Percentiles rank a stretch among this genome's conserved stretches.
Evolutionary conservation across 1,140 invertebrate species (phyloP).

Genomic region (Papilio helenus): DNA sequence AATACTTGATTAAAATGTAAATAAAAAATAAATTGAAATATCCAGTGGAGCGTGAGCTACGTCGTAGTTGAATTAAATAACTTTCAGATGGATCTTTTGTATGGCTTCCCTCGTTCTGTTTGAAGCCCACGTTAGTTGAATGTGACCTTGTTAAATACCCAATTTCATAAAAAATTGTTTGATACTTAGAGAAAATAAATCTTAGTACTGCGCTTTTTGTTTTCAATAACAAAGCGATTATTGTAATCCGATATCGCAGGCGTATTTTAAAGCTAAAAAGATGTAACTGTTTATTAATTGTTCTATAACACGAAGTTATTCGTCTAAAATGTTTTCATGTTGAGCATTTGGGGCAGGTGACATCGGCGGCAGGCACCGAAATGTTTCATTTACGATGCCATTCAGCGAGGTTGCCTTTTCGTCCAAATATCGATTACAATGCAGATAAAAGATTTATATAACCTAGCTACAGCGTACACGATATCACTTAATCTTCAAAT

Average conservation of each 20-base stretch:
- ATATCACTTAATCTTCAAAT: neutral
- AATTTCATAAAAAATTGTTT: neutral
- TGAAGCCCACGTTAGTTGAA: conserved; percentile 7
- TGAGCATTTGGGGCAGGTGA: conserved; percentile 53
- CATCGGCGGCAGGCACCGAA: conserved; percentile 57
- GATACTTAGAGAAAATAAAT: neutral
- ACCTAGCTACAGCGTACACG: neutral
- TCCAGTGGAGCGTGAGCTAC: neutral
- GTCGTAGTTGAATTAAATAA: conserved; percentile 23
- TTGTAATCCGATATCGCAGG: neutral
- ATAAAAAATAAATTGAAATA: conserved; percentile 21
- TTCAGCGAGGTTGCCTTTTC: conserved; percentile 39
- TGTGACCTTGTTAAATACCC: neutral
- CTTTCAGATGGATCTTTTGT: conserved; percentile 24
- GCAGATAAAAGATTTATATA: conserved; percentile 20
- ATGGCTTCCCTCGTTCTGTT: conserved; percentile 8
- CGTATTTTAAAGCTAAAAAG: neutral
- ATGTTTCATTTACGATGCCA: conserved; percentile 54
- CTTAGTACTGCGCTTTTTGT: neutral
- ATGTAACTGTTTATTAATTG: conserved; percentile 12
- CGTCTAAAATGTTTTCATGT: conserved; percentile 49
- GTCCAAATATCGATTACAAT: conserved; percentile 29
- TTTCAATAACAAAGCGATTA: neutral
- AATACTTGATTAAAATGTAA: conserved; percentile 15
- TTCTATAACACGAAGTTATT: conserved; percentile 22